Base-by-base conservation (phyloP, 2,113 vertebrate genomes). In the Gasterosteus nipponicus region DNA sequence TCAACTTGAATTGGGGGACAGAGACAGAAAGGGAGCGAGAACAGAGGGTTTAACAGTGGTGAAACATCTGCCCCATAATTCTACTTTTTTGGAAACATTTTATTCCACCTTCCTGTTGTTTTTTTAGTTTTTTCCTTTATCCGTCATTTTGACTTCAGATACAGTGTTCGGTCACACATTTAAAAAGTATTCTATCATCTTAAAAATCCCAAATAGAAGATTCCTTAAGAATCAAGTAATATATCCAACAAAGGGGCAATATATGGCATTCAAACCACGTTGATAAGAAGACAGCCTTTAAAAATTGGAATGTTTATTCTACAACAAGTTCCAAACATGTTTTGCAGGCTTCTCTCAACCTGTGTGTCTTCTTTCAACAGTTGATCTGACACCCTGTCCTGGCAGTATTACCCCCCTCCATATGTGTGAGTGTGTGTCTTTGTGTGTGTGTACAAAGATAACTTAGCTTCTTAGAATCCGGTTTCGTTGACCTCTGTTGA, bases 401-500 rank as follows among this genome's bases (percentile, higher is more conserved):
- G 70, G 72, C 49, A 54, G 44, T 14, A 69, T 87, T 69, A 66
- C 70, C 73, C 49, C 54, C 18, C 72, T 80, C 60, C 67, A 53
- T 74, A 73, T 63, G 61, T 29, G 61, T 44, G 41, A 26, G 39
- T 60, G 54, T 58, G 53, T 42, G 73, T 77, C 47, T 73, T 46
- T 64, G 68, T 60, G 54, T 56, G 68, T 83, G 73, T 73, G 58
- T 54, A 39, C 58, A 72, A 73, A 83, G 85, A 89, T 81, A 82
- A 66, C 46, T 31, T 18, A 29, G 57, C 68, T 83, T 46, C 65
- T 69, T 31, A 73, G 77, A 73, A 49, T 90, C 86, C 69, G 80
- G 75, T 89, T 89, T 83, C 80, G 7, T 73, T 87, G 86, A 89
- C 83, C 85, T 83, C 29, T 75, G 22, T 19, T 53, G 75, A 88